phyloP scores from a whole-genome alignment of 2,113 vertebrate genomes.

The Turnix velox region DNA sequence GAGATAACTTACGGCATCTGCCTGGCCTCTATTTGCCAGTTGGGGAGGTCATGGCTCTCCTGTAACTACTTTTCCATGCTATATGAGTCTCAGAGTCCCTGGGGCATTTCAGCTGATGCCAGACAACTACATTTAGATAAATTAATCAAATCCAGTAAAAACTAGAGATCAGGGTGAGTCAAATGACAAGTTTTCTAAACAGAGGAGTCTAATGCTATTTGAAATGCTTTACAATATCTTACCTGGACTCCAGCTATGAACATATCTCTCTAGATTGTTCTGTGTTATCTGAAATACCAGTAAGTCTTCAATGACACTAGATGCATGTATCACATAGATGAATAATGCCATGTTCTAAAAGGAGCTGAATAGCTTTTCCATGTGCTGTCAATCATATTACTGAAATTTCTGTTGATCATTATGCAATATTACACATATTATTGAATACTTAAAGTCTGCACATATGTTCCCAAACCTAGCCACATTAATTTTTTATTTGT shows the following conservation, averaged over 20 bases:
- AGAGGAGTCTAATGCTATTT: background rate
- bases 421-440: background rate
- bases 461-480: background rate
- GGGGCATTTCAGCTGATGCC: background rate
- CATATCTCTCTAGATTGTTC: background rate
- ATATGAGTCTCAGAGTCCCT: background rate
- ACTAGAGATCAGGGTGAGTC: background rate
- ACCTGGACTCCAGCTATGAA: background rate
- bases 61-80: background rate
- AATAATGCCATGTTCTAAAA: background rate
- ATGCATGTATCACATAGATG: background rate
- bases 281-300: background rate
- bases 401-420: background rate
- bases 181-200: background rate
- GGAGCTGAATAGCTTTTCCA: background rate
- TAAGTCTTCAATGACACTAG: background rate
- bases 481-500: background rate
- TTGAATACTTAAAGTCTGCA: background rate
- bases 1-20: background rate
- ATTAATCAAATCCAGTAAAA: background rate
- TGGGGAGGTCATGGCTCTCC: background rate
- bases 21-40: background rate
- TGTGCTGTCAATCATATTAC: accelerated
- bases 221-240: background rate
- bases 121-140: background rate